Percentiles rank a stretch among this genome's conserved stretches.
Conservation (phyloP, 2,888 invertebrate species). For the Dascillus cervinus region DNA sequence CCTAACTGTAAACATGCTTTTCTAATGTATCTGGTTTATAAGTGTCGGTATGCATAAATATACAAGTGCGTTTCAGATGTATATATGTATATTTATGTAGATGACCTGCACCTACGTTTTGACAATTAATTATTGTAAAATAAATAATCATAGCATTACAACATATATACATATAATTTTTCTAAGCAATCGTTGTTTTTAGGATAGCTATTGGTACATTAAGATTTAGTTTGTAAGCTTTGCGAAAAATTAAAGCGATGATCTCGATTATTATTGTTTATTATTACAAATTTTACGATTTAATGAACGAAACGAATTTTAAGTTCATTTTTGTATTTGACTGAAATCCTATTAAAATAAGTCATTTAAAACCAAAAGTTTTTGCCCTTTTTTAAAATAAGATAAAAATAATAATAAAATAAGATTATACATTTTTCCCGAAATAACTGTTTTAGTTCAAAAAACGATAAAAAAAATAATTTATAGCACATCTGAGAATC, state of each 20-base stretch:
- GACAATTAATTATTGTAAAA: slow-evolving; percentile 40
- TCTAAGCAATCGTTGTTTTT: slow-evolving; percentile 46
- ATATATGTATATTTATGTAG: slow-evolving; percentile 30
- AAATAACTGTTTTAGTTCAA: too few species aligned
- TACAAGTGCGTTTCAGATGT: slow-evolving; percentile 18
- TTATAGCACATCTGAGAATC: too few species aligned
- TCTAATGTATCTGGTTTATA: slow-evolving; percentile 39
- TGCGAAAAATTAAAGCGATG: slow-evolving; percentile 41
- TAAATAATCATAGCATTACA: slow-evolving; percentile 42
- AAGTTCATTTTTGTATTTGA: too few species aligned
- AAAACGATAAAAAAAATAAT: too few species aligned
- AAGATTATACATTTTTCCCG: too few species aligned
- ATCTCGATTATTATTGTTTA: too few species aligned
- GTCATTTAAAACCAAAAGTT: too few species aligned
- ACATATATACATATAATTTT: slow-evolving; percentile 44
- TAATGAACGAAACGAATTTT: too few species aligned
- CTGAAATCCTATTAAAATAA: too few species aligned
- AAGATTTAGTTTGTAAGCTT: slow-evolving; percentile 44
- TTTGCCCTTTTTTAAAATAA: too few species aligned
- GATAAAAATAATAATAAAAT: too few species aligned
- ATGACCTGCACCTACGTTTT: slow-evolving; percentile 28
- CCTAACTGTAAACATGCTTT: slow-evolving; percentile 41
- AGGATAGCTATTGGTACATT: slow-evolving; percentile 43
- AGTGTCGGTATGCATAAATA: slow-evolving; percentile 22
- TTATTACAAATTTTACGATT: too few species aligned